Evolutionary conservation across 1,140 invertebrate species (phyloP).

Genomic region (Drosophila neocordata): DNA sequence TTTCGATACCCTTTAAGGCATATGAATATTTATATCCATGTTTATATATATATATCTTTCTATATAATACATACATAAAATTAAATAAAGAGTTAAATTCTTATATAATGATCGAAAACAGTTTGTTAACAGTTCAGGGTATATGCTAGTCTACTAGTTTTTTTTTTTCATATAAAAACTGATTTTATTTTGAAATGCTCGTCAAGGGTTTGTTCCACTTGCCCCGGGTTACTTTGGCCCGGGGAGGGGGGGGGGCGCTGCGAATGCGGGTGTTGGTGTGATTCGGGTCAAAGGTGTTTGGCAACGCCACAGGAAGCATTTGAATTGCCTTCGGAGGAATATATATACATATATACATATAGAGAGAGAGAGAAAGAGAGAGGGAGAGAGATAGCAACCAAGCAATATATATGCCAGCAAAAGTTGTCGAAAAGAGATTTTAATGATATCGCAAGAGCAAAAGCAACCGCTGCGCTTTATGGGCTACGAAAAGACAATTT

Average conservation of each 20-base stretch:
- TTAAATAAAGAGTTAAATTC: too few species aligned
- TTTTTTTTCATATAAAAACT: not conserved
- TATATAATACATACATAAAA: too few species aligned
- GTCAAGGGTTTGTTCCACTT: not conserved
- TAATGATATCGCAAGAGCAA: slow-evolving; percentile 58
- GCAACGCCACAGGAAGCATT: slow-evolving; percentile 51
- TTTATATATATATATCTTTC: too few species aligned
- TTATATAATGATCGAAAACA: too few species aligned
- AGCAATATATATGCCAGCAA: slow-evolving; percentile 51
- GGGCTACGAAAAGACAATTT: slow-evolving; percentile 62
- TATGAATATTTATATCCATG: too few species aligned
- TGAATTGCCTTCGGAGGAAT: slow-evolving; percentile 56
- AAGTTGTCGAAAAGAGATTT: slow-evolving; percentile 68
- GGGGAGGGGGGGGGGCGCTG: not conserved
- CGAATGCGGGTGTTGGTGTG: not conserved
- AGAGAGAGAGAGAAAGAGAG: too few species aligned
- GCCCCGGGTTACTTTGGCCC: slow-evolving; percentile 3
- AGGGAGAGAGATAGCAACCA: slow-evolving; percentile 34
- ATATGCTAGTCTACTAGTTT: not conserved
- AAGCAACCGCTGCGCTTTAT: slow-evolving; percentile 68
- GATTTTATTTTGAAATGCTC: slow-evolving; percentile 3
- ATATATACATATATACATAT: not conserved
- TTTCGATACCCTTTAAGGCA: not conserved
- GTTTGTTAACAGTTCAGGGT: not conserved
- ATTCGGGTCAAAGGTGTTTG: slow-evolving; percentile 67